Evolutionary conservation across 2,888 invertebrate species (phyloP).

Genomic region (Heteromurus nitidus): DNA sequence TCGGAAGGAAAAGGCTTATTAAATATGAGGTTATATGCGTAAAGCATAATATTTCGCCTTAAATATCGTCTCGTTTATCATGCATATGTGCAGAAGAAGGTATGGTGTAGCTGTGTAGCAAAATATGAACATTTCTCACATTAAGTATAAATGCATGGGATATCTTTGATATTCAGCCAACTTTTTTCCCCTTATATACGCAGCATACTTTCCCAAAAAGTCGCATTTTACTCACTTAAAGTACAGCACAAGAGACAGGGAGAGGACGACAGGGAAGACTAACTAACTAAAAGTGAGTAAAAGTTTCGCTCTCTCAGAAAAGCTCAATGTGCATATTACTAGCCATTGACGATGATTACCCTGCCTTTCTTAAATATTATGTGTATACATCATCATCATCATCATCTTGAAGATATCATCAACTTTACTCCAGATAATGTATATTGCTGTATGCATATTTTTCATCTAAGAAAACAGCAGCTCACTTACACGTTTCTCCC

Average conservation of each 20-base stretch:
- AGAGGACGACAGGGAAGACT: neutral
- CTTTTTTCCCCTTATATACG: conserved; percentile 22
- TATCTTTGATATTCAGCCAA: conserved; percentile 44
- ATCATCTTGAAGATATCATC: conserved; percentile 20
- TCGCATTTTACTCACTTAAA: neutral
- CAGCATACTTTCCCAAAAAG: neutral
- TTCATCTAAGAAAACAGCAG: no score
- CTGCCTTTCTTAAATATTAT: conserved; percentile 21
- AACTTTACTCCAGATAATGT: conserved; percentile 4
- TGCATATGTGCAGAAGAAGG: neutral
- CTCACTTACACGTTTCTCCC: no score
- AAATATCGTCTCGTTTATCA: neutral
- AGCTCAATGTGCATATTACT: conserved; percentile 24
- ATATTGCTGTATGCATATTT: no score
- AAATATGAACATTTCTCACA: no score
- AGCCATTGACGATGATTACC: conserved; percentile 32
- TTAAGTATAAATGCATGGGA: no score
- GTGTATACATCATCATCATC: conserved; percentile 20
- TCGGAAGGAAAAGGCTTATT: neutral
- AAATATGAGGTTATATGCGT: neutral
- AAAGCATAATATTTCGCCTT: neutral
- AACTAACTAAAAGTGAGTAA: conserved; percentile 26
- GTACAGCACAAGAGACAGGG: neutral
- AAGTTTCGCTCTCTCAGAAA: neutral
- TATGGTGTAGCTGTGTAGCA: no score